Conservation (phyloP, 2,888 invertebrate species). For the Polyommatus iphigenia region DNA sequence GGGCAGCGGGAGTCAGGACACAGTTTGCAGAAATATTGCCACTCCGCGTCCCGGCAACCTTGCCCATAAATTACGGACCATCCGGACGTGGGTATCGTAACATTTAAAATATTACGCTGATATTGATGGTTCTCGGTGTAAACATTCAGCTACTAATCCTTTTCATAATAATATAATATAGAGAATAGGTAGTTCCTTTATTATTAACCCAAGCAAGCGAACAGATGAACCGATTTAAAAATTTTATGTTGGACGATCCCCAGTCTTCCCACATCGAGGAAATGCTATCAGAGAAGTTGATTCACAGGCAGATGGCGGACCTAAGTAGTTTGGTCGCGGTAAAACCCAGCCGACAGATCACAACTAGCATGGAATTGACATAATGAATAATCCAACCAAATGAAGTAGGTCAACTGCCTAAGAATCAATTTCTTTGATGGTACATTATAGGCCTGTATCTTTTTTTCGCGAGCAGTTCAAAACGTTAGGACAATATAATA, state of each 20-base stretch:
- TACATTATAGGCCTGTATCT: too few species aligned
- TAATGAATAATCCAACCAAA: too few species aligned
- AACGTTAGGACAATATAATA: neutral
- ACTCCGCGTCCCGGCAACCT: slow-evolving; percentile 5
- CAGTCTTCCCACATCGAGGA: too few species aligned
- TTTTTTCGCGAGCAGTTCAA: neutral
- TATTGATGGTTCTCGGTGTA: neutral
- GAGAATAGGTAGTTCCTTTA: neutral
- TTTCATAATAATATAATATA: neutral
- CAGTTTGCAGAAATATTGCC: neutral
- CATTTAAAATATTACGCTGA: slow-evolving; percentile 17
- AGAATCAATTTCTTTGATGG: too few species aligned
- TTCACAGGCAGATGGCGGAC: too few species aligned
- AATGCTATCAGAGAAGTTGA: too few species aligned
- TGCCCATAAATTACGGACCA: neutral
- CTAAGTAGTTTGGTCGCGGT: too few species aligned
- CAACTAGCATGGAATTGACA: too few species aligned
- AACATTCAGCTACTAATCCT: neutral
- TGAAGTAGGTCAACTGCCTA: too few species aligned
- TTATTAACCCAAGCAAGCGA: neutral
- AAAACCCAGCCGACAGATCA: too few species aligned
- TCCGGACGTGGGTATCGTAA: slow-evolving; percentile 5
- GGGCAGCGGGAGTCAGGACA: neutral
- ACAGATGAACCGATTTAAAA: too few species aligned
- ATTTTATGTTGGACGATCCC: too few species aligned